phyloP scores from a whole-genome alignment of 1,140 invertebrate genomes.

The Telenomus remus region DNA sequence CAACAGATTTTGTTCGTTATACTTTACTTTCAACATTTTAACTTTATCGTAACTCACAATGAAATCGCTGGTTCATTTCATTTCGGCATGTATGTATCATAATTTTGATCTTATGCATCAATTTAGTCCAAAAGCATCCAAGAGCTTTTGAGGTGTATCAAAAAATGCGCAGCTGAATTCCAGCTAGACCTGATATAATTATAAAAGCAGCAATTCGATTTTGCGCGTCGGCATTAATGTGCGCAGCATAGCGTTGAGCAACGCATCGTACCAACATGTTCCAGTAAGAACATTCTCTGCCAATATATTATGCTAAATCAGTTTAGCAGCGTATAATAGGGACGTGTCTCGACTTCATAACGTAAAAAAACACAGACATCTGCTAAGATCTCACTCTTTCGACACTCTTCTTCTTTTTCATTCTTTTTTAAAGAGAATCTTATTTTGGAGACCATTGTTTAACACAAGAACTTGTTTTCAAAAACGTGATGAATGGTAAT shows the following conservation, averaged over 20 bases:
- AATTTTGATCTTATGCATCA: no score
- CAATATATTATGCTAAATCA: slow-evolving; percentile 10
- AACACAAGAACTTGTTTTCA: no score
- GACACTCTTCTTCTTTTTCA: not conserved
- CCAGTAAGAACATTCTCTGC: slow-evolving; percentile 11
- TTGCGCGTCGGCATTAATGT: slow-evolving; percentile 4
- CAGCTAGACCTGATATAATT: not conserved
- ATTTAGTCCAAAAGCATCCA: no score
- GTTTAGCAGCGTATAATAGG: slow-evolving; percentile 4
- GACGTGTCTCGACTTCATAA: slow-evolving; percentile 2
- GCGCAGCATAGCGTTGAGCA: not conserved
- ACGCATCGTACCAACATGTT: slow-evolving; percentile 12
- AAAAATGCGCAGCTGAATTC: slow-evolving; percentile 1
- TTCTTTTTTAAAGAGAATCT: not conserved
- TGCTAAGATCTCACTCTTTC: not conserved
- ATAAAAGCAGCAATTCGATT: slow-evolving; percentile 16
- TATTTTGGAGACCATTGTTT: no score
- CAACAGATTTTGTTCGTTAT: no score
- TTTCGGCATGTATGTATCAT: no score
- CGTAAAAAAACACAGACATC: not conserved
- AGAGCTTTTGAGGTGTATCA: not conserved
- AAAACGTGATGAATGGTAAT: no score
- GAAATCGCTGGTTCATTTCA: no score
- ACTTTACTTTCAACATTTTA: no score
- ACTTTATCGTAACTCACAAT: no score